Evolutionary conservation across 2,888 invertebrate species (phyloP).

Genomic region (Agonopterix arenella): DNA sequence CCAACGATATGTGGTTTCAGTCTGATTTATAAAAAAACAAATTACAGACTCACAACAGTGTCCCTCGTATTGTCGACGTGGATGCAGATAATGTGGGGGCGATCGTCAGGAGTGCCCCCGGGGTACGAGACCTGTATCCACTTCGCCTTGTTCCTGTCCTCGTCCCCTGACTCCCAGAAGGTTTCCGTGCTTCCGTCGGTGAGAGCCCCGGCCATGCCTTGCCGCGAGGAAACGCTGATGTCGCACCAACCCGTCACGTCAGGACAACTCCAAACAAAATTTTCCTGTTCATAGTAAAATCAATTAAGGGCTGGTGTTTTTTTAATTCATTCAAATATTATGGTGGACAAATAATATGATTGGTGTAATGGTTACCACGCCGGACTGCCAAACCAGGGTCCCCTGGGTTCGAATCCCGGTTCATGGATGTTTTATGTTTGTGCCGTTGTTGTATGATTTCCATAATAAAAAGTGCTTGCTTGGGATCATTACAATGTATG

Average conservation of each 20-base stretch:
- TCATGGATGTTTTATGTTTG: too few relatives aligned
- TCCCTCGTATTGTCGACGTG: constrained; percentile 97
- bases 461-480: too few relatives aligned
- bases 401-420: too few relatives aligned
- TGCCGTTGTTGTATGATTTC: too few relatives aligned
- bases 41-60: constrained; percentile 79
- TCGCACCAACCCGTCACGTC: constrained; percentile 87
- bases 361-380: too few relatives aligned
- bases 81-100: constrained; percentile 86
- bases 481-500: too few relatives aligned
- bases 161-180: constrained; percentile 99
- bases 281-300: constrained; percentile 35
- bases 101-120: constrained; percentile 61
- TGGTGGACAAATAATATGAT: too few relatives aligned
- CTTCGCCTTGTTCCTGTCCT: constrained; percentile 95
- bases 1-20: too few relatives aligned
- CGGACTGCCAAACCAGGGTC: too few relatives aligned
- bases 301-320: too few relatives aligned
- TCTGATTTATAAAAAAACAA: too few relatives aligned
- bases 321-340: too few relatives aligned
- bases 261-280: constrained; percentile 79
- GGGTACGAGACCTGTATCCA: constrained; percentile 79
- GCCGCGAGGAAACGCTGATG: constrained; percentile 93
- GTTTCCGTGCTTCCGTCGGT: constrained; percentile 97
- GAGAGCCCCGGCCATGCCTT: constrained; percentile 94